phyloP scores from a whole-genome alignment of 2,888 invertebrate genomes.

The Leptogaster cylindrica region DNA sequence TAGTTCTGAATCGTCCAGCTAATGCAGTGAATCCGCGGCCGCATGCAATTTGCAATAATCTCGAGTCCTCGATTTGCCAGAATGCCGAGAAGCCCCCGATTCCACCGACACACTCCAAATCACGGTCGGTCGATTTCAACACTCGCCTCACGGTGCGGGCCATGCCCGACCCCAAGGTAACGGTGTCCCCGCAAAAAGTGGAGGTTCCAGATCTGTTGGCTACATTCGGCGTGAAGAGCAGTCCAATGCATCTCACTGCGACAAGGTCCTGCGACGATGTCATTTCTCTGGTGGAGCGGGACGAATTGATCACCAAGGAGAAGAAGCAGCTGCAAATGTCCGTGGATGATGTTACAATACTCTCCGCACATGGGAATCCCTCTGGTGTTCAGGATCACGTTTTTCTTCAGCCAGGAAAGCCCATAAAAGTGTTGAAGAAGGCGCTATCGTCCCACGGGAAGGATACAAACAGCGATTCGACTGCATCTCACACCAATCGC shows the following conservation, averaged over 20 bases:
- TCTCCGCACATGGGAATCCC: conserved; percentile 55
- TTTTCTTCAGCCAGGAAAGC: conserved; percentile 51
- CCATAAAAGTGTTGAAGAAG: conserved; percentile 44
- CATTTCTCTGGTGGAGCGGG: conserved; percentile 60
- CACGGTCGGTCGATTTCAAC: conserved; percentile 51
- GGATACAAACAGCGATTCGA: conserved; percentile 56
- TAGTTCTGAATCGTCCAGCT: conserved; percentile 49
- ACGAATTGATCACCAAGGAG: conserved; percentile 50
- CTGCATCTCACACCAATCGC: not conserved
- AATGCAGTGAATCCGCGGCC: conserved; percentile 51
- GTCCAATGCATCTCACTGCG: conserved; percentile 33
- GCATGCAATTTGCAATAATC: conserved; percentile 56
- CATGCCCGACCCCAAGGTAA: conserved; percentile 67
- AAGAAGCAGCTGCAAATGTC: conserved; percentile 62
- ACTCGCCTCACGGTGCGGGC: conserved; percentile 69
- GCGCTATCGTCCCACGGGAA: conserved; percentile 57
- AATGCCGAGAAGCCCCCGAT: conserved; percentile 18
- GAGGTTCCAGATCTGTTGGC: conserved; percentile 54
- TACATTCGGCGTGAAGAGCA: conserved; percentile 64
- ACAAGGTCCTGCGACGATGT: conserved; percentile 67
- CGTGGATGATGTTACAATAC: conserved; percentile 67
- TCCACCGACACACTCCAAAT: conserved; percentile 20
- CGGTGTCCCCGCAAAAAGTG: conserved; percentile 47
- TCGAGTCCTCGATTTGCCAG: conserved; percentile 47
- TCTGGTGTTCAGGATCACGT: conserved; percentile 58